phyloP scores from a whole-genome alignment of 2,113 vertebrate species.

The Pluvialis apricaria region DNA sequence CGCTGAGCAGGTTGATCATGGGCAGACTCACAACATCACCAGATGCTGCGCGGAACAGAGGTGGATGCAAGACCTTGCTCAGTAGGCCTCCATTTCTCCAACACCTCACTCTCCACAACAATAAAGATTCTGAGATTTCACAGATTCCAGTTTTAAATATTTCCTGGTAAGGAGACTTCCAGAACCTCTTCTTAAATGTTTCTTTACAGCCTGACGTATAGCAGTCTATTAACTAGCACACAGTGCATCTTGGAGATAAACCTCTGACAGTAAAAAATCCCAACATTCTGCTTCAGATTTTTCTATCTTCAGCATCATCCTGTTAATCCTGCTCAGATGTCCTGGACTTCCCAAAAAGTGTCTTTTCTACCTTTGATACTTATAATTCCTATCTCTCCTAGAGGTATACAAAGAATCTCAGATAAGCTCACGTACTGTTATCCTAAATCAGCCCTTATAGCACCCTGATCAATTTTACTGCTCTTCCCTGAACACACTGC shows the following conservation, averaged over 20 bases:
- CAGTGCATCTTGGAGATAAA: background rate
- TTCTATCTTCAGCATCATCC: background rate
- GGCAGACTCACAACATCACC: background rate
- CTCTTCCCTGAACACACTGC: rapidly evolving
- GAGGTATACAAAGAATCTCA: background rate
- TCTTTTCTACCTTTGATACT: background rate
- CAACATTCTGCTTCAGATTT: background rate
- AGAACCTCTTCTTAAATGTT: background rate
- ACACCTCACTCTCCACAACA: background rate
- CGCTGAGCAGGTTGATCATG: background rate
- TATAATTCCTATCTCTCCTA: background rate
- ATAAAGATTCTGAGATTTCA: background rate
- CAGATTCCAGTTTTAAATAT: background rate
- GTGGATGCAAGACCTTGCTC: background rate
- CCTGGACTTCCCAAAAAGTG: background rate
- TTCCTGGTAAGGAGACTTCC: background rate
- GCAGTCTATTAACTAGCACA: background rate
- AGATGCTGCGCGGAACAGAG: background rate
- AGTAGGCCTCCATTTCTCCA: background rate
- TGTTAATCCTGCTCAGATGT: background rate
- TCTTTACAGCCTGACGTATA: background rate
- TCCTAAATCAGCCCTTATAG: background rate
- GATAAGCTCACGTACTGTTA: background rate
- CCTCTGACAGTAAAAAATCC: background rate
- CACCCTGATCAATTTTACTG: background rate